Evolutionary conservation across 2,888 invertebrate species (phyloP).

Genomic region (Xestia c-nigrum): DNA sequence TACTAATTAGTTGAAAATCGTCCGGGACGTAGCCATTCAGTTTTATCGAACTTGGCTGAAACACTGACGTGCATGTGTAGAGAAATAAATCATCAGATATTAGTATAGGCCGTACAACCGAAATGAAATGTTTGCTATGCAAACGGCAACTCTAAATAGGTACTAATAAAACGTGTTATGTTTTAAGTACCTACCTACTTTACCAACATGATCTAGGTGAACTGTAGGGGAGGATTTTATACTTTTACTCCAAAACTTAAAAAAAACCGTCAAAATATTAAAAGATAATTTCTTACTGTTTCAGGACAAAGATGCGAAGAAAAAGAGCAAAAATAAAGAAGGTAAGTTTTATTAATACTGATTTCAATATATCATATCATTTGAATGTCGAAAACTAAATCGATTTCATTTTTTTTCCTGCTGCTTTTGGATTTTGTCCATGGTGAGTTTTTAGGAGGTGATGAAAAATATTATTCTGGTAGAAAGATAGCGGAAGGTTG

Average conservation of each 20-base stretch:
- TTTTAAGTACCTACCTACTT: too few species aligned
- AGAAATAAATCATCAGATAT: background rate
- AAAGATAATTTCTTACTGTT: conserved; percentile 77
- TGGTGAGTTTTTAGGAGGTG: conserved; percentile 68
- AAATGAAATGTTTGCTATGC: background rate
- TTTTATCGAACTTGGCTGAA: background rate
- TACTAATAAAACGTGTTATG: too few species aligned
- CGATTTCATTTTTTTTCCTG: conserved; percentile 64
- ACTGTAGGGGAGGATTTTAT: background rate
- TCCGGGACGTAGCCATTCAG: too few species aligned
- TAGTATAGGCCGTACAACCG: background rate
- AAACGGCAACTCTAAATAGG: background rate
- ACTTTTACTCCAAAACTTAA: background rate
- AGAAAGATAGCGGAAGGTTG: background rate
- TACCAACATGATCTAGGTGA: background rate
- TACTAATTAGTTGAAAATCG: too few species aligned
- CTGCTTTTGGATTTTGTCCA: conserved; percentile 70
- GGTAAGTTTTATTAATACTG: conserved; percentile 90
- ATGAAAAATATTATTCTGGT: conserved; percentile 12
- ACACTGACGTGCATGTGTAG: background rate
- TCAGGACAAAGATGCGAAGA: conserved; percentile 96
- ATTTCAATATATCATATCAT: background rate
- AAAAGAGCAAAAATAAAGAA: conserved; percentile 97
- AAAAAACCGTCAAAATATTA: background rate
- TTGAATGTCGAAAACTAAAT: conserved; percentile 52